A percentile compares a stretch with the other conserved stretches of the same genome.
Evolutionary conservation across 1,140 invertebrate genomes (phyloP).

Genomic region (Medauroidea extradentata): DNA sequence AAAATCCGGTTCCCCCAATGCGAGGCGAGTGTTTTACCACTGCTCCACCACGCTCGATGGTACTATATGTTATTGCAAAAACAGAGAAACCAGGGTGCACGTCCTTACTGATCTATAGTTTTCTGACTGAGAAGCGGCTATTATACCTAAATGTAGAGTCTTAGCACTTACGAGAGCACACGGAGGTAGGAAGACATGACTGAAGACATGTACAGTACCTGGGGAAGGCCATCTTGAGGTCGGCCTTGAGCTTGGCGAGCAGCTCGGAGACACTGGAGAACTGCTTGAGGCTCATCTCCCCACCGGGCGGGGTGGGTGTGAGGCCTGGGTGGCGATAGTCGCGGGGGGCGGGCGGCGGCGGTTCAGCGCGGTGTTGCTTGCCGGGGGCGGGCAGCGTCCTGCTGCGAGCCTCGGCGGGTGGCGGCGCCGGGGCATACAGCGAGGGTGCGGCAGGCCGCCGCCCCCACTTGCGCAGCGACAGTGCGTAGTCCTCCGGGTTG

Average conservation of each 20-base stretch:
- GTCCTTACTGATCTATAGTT: too few relatives aligned
- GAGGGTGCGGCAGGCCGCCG: slow-evolving; percentile 47
- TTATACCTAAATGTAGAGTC: too few relatives aligned
- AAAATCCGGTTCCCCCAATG: too few relatives aligned
- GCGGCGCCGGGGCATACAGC: slow-evolving; percentile 7
- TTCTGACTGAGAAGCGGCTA: too few relatives aligned
- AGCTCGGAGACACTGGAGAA: slow-evolving; percentile 82
- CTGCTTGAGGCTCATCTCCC: slow-evolving; percentile 81
- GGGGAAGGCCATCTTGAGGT: slow-evolving; percentile 77
- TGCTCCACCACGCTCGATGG: too few relatives aligned
- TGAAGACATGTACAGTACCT: slow-evolving; percentile 72
- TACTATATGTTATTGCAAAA: too few relatives aligned
- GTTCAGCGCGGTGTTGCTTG: background rate
- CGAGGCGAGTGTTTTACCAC: too few relatives aligned
- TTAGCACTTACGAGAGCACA: too few relatives aligned
- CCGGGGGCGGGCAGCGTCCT: background rate
- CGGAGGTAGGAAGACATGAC: slow-evolving; percentile 26
- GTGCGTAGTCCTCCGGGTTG: slow-evolving; percentile 78
- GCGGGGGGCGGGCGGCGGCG: slow-evolving; percentile 13
- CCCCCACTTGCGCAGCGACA: slow-evolving; percentile 70
- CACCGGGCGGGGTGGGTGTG: slow-evolving; percentile 47
- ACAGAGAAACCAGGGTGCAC: too few relatives aligned
- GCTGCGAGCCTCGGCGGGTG: background rate
- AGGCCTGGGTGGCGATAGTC: slow-evolving; percentile 45
- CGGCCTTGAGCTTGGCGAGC: slow-evolving; percentile 78